phyloP scores from a whole-genome alignment of 2,797 vertebrate genomes.

The Bradypodion pumilum region DNA sequence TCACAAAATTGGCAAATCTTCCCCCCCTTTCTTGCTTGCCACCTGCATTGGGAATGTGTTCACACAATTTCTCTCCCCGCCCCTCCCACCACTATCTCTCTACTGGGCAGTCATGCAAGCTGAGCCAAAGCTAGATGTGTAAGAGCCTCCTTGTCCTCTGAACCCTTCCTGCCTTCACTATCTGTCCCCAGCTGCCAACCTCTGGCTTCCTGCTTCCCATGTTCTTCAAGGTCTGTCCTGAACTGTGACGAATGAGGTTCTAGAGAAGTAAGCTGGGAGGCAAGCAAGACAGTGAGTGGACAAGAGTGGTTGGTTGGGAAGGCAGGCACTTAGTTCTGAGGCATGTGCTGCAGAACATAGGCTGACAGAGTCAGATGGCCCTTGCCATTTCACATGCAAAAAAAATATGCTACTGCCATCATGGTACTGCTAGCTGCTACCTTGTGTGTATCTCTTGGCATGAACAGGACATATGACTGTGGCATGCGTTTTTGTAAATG shows the following conservation, averaged over 20 bases:
- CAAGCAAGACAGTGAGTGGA: neutral
- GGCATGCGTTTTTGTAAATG: neutral
- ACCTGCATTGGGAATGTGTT: neutral
- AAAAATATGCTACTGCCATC: neutral
- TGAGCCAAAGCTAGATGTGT: neutral
- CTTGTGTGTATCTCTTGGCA: neutral
- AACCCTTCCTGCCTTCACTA: too few relatives aligned
- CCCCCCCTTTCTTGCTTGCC: neutral
- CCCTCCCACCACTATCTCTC: neutral
- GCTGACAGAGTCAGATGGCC: neutral
- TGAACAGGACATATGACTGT: neutral
- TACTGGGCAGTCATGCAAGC: neutral
- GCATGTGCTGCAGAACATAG: neutral
- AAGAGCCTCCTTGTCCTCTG: too few relatives aligned
- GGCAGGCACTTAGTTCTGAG: neutral
- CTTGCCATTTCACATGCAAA: neutral
- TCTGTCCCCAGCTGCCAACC: neutral
- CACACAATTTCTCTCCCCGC: too few relatives aligned
- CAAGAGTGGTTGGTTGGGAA: neutral
- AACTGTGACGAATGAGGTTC: too few relatives aligned
- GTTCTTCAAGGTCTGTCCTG: too few relatives aligned
- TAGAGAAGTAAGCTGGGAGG: neutral
- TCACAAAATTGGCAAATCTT: too few relatives aligned
- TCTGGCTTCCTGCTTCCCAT: neutral
- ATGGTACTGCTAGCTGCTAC: neutral